A percentile compares a stretch with the other conserved stretches of the same genome.
Conservation (phyloP, 1,140 invertebrate genomes). For the Pseudoatta argentina region DNA sequence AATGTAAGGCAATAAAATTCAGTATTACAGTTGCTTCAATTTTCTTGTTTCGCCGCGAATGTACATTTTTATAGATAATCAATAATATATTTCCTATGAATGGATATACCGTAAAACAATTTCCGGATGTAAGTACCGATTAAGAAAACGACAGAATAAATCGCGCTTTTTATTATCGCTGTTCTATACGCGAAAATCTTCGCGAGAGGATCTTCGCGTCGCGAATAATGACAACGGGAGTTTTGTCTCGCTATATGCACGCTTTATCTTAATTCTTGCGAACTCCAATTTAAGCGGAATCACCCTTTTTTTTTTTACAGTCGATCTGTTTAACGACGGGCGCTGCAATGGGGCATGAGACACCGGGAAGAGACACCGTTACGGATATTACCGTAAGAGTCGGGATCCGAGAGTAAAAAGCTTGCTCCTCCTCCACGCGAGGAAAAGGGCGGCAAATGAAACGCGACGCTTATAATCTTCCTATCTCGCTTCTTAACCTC, state of each 20-base stretch:
- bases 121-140: neutral
- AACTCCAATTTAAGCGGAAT: slow-evolving; percentile 74
- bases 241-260: slow-evolving; percentile 31
- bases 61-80: neutral
- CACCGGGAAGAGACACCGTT: slow-evolving; percentile 67
- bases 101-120: neutral
- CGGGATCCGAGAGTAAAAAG: slow-evolving; percentile 71
- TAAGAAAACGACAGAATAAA: neutral
- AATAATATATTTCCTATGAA: neutral
- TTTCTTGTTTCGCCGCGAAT: neutral
- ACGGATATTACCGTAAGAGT: slow-evolving; percentile 75
- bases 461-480: slow-evolving; percentile 80
- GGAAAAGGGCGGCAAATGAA: slow-evolving; percentile 75
- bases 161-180: neutral
- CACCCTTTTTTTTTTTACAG: slow-evolving; percentile 67
- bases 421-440: slow-evolving; percentile 29
- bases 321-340: slow-evolving; percentile 77
- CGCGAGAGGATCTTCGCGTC: neutral
- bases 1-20: neutral
- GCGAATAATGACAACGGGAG: slow-evolving; percentile 26
- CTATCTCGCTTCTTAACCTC: slow-evolving; percentile 46
- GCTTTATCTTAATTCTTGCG: slow-evolving; percentile 61
- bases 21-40: neutral
- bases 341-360: slow-evolving; percentile 31
- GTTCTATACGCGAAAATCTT: neutral